These are phyloP conservation scores for Antitype chi DNA, from an alignment of 2,888 invertebrate species.

Conservation along the genomic window DNA sequence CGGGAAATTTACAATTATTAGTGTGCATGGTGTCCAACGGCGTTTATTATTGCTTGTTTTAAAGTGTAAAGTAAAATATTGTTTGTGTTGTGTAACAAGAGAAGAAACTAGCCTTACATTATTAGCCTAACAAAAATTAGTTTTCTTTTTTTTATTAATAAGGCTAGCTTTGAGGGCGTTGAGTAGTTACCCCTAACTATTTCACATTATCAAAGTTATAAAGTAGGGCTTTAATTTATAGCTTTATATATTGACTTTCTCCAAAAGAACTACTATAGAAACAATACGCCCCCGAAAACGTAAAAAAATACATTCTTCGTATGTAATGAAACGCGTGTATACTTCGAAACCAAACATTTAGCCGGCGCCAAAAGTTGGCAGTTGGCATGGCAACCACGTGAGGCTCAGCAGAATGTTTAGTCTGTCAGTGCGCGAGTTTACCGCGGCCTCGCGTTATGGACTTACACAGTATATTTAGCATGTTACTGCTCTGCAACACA, in stretches of 20 bases:
- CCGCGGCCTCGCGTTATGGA: constrained; percentile 26
- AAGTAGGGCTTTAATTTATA: background rate
- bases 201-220: background rate
- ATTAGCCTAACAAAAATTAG: background rate
- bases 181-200: background rate
- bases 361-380: constrained; percentile 13
- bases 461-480: constrained; percentile 49
- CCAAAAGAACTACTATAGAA: background rate
- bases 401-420: constrained; percentile 60
- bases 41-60: background rate
- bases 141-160: background rate
- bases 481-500: constrained; percentile 25
- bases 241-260: too few species aligned
- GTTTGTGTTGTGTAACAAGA: background rate
- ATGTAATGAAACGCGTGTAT: constrained; percentile 17
- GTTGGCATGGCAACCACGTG: constrained; percentile 47
- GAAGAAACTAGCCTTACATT: background rate
- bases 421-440: constrained; percentile 45
- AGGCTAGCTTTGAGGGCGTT: constrained; percentile 5
- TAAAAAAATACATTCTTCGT: background rate
- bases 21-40: background rate
- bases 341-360: constrained; percentile 34
- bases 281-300: background rate
- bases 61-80: background rate
- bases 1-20: background rate